phyloP scores from a whole-genome alignment of 1,140 invertebrate genomes.

The Galendromus occidentalis region DNA sequence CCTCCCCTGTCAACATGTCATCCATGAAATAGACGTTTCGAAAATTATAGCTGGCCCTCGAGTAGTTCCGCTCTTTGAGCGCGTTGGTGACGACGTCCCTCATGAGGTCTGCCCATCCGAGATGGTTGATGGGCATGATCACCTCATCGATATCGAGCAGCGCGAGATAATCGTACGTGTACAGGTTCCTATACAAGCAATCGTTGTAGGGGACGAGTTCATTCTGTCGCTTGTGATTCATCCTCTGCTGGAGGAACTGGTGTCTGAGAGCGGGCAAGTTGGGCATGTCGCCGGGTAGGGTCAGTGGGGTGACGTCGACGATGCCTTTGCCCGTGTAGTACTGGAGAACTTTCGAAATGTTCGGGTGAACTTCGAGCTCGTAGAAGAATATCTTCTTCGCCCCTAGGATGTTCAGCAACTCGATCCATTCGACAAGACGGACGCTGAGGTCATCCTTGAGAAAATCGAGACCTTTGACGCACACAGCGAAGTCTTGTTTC shows the following conservation, averaged over 20 bases:
- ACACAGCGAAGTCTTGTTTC: constrained; percentile 70
- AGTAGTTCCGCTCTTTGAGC: constrained; percentile 43
- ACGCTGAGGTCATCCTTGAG: constrained; percentile 73
- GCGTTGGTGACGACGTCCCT: constrained; percentile 33
- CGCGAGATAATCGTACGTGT: constrained; percentile 69
- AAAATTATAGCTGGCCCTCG: constrained; percentile 65
- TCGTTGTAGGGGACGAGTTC: constrained; percentile 93
- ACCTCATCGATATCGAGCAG: constrained; percentile 82
- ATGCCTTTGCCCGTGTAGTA: constrained; percentile 53
- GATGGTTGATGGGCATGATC: constrained; percentile 64
- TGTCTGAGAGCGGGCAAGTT: constrained; percentile 70
- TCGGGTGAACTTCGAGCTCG: constrained; percentile 68
- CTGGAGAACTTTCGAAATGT: constrained; percentile 64
- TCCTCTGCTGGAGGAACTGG: constrained; percentile 66
- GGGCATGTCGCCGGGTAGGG: constrained; percentile 69
- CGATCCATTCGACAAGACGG: constrained; percentile 81
- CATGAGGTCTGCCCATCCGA: constrained; percentile 59
- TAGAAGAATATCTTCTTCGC: constrained; percentile 85
- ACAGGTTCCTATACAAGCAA: constrained; percentile 79
- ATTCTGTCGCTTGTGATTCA: constrained; percentile 72
- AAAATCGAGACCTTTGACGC: constrained; percentile 81
- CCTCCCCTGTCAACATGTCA: constrained; percentile 39
- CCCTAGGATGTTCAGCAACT: constrained; percentile 59
- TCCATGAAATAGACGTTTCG: constrained; percentile 86
- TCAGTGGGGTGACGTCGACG: constrained; percentile 62